phyloP scores from a whole-genome alignment of 2,797 vertebrate genomes.

The Arremon aurantiirostris region DNA sequence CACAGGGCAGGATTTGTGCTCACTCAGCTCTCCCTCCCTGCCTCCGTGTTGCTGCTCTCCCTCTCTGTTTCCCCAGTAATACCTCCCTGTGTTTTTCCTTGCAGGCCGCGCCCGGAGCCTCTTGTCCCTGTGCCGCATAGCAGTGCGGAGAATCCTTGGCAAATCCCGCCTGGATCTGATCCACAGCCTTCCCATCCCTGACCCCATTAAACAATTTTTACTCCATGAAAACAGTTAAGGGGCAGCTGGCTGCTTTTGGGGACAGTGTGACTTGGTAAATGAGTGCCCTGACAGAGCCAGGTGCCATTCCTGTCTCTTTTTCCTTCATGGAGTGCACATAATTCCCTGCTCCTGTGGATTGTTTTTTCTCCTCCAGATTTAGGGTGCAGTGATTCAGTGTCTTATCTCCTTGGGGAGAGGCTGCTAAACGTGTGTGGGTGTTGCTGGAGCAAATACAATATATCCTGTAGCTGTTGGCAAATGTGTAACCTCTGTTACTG shows the following conservation, averaged over 20 bases:
- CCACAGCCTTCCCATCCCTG: constrained; percentile 84
- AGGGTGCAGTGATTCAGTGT: constrained; percentile 32
- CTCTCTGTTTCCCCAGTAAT: not conserved
- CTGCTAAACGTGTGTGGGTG: not conserved
- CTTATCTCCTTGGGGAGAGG: not conserved
- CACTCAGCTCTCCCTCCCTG: not conserved
- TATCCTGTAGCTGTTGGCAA: not conserved
- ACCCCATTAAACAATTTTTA: constrained; percentile 85
- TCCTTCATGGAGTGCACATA: not conserved
- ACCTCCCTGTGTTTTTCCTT: not conserved
- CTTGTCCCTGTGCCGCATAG: constrained; percentile 85
- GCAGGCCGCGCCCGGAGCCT: constrained; percentile 81
- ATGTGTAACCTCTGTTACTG: not conserved
- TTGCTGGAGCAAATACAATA: constrained; percentile 20
- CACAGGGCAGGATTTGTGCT: not conserved
- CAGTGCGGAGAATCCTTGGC: constrained; percentile 83
- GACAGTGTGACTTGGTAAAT: not conserved
- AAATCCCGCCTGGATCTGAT: constrained; percentile 83
- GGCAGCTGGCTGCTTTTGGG: not conserved
- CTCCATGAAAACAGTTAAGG: constrained; percentile 74
- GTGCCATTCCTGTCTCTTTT: not conserved
- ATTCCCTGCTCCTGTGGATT: not conserved
- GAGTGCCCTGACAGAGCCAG: not conserved
- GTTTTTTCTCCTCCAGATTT: not conserved
- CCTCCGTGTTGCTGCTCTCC: rapidly evolving